Evolutionary conservation across 1,140 invertebrate species (phyloP), one percentile per base, ranked within the genome.

Genomic region (Colletes latitarsis): DNA sequence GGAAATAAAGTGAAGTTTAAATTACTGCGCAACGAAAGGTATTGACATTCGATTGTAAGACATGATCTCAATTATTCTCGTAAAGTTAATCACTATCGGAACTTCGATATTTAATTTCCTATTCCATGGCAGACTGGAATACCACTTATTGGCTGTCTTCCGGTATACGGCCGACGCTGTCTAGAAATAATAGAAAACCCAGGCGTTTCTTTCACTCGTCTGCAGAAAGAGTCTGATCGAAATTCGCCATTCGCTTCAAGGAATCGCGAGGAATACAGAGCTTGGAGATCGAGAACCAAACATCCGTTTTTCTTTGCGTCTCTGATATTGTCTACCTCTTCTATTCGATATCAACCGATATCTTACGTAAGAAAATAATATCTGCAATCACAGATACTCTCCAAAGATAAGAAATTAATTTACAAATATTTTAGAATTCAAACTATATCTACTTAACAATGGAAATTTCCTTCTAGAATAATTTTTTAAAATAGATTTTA

Each of bases 61-160:
- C 46, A 19, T 30, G 72, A 41, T 74, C 72, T 74, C 60, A 41
- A 64, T 64, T 74, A 74, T 4, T 49, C 60, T 64, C 72, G 72
- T 74, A 66, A 74, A 74, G 15, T 74, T 64, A 74, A 74, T 74
- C 60, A 53, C 60, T 17, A 15, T 39, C 10, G 15, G 4, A 17
- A 15, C 58, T 64, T 74, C 72, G n/a, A 74, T 74, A 74, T 74
- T 74, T 66, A 74, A 74, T 74, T 64, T 39, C 30, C 58, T n/a
- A 39, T 63, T 30, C 58, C 8, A 19, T n/a, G 58, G 14, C 46
- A 41, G n/a, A 53, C 60, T n/a, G 39, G 60, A 74, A 63, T 64
- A 39, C 21, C 60, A 30, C 43, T 41, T 53, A 66, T 64, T 53
- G 72, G 60, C 46, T 41, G 46, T 17, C 30, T 39, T 39, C 6